Evolutionary conservation across 1,140 invertebrate species (phyloP).

Genomic region (Physella acuta): DNA sequence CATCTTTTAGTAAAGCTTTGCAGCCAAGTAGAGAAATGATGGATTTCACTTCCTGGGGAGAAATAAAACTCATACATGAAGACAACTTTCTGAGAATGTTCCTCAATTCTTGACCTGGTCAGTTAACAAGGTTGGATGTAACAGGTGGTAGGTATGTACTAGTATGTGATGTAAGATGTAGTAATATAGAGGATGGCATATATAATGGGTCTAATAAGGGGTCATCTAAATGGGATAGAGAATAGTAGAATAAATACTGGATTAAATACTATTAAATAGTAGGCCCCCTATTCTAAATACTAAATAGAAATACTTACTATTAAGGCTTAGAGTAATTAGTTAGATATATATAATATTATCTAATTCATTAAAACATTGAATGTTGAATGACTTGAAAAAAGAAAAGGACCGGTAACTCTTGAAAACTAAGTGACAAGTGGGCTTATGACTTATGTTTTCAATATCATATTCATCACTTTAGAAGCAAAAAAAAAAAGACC

Average conservation of each 20-base stretch:
- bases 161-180: slow-evolving; percentile 18
- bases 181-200: neutral
- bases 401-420: no score
- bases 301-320: no score
- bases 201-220: neutral
- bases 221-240: neutral
- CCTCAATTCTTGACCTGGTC: neutral
- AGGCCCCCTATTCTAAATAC: no score
- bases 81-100: neutral
- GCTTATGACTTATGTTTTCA: no score
- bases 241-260: neutral
- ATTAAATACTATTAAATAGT: no score
- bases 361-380: no score
- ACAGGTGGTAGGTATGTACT: slow-evolving; percentile 14
- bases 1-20: slow-evolving; percentile 30
- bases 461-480: no score
- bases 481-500: no score
- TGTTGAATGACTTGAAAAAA: no score
- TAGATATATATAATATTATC: no score
- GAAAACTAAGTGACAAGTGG: no score
- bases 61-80: slow-evolving; percentile 21
- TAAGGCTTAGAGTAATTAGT: no score
- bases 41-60: slow-evolving; percentile 51
- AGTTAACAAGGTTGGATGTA: neutral
- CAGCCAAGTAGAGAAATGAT: slow-evolving; percentile 43